Evolutionary conservation across 1,140 invertebrate genomes (phyloP), one percentile per base, ranked within the genome.

Genomic region (Drosophila tsacasi): DNA sequence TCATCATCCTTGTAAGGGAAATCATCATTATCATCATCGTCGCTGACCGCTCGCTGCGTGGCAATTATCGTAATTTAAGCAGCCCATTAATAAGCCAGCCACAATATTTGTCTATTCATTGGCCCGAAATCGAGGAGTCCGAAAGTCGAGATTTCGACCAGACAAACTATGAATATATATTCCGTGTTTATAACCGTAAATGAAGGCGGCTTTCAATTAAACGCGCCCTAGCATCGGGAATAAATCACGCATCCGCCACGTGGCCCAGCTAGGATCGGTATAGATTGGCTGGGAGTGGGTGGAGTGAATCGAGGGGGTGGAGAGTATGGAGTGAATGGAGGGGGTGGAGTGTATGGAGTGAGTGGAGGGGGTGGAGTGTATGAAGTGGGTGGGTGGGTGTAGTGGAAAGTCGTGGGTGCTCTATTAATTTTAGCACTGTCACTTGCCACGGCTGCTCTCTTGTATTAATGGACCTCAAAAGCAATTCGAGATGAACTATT

Each of bases 51-150:
- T 65, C 25, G 69, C 78, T 76, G 78, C 58, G 44, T 58, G 60
- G 54, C 49, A 58, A 81, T 81, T 76, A 81, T 71, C 60, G 60
- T 81, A 66, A 65, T 66, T 71, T 62, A 67, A 76, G 72, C 65
- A 69, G 57, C 47, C 72, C 81, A 83, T 83, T 83, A 83, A 83
- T 83, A 83, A 83, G 81, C 64, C 81, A 83, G 62, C 71, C 81
- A 79, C 76, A 83, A 83, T 83, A 83, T 83, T 83, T 83, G 81
- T 79, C 81, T 80, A 80, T 80, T 83, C 81, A 83, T 76, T 64
- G 76, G 44, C 39, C 50, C 61, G 46, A 82, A 78, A 60, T 69
- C 57, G 44, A 46, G 37, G 57, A 78, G 60, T 64, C 65, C 58
- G 10, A 40, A 79, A 83, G 76, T 74, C 64, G 39, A 55, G 52